phyloP scores from a whole-genome alignment of 1,140 invertebrate species.

The Hyphantria cunea region DNA sequence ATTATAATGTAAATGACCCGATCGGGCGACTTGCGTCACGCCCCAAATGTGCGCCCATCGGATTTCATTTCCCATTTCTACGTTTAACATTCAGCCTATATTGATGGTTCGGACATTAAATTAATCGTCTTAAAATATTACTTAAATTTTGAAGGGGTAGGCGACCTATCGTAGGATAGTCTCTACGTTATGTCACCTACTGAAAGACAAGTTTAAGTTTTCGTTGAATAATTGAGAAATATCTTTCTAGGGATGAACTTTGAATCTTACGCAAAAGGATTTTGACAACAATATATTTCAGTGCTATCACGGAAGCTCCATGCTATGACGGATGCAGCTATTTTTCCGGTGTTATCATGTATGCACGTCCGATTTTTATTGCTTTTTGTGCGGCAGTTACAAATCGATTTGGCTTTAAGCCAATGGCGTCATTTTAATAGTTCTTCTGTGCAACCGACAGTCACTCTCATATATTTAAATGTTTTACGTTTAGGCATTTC shows the following conservation, averaged over 20 bases:
- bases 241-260: constrained; percentile 7
- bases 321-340: constrained; percentile 67
- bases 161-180: no score
- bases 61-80: constrained; percentile 11
- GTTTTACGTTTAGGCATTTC: constrained; percentile 34
- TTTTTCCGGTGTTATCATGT: constrained; percentile 67
- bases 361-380: constrained; percentile 75
- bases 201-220: neutral
- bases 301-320: constrained; percentile 55
- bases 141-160: neutral
- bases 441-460: constrained; percentile 55
- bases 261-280: constrained; percentile 24
- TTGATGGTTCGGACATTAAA: neutral
- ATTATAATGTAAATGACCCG: constrained; percentile 11
- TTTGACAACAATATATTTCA: constrained; percentile 38
- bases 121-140: constrained; percentile 7
- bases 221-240: constrained; percentile 1
- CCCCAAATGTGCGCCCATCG: constrained; percentile 7
- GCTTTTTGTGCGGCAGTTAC: constrained; percentile 72
- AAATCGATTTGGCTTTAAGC: constrained; percentile 77
- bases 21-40: constrained; percentile 3
- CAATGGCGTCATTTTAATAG: constrained; percentile 75
- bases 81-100: neutral
- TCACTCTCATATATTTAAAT: constrained; percentile 52
- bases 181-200: neutral